Evolutionary conservation across 2,888 invertebrate species (phyloP).

Genomic region (Erebia epiphron): DNA sequence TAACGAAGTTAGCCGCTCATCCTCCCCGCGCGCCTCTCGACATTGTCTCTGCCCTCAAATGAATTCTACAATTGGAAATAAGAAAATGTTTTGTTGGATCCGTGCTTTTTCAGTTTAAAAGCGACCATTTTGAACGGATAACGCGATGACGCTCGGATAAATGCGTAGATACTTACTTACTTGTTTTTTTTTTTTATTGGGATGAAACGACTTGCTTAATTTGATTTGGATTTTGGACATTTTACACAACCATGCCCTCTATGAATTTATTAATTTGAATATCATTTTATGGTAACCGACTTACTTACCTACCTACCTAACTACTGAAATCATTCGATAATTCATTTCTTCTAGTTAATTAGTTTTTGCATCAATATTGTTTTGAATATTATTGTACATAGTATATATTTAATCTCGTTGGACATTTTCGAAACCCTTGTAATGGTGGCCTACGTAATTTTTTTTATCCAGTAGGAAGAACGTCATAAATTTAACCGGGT

Average conservation of each 20-base stretch:
- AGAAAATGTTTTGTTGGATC: slow-evolving; percentile 83
- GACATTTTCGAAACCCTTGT: no score
- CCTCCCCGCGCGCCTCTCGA: slow-evolving; percentile 81
- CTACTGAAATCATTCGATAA: no score
- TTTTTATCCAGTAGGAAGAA: no score
- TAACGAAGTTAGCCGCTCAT: slow-evolving; percentile 88
- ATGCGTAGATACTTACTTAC: slow-evolving; percentile 43
- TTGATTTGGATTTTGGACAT: slow-evolving; percentile 51
- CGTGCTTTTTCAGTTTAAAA: slow-evolving; percentile 80
- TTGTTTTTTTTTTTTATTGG: slow-evolving; percentile 39
- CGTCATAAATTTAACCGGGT: no score
- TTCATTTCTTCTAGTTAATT: no score
- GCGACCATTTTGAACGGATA: slow-evolving; percentile 74
- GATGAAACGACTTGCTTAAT: slow-evolving; percentile 58
- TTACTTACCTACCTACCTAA: no score
- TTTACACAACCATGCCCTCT: slow-evolving; percentile 32
- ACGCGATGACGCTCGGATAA: slow-evolving; percentile 61
- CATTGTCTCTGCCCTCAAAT: slow-evolving; percentile 84
- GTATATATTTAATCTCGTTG: no score
- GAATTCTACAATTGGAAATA: slow-evolving; percentile 84
- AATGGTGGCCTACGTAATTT: no score
- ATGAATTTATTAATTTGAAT: slow-evolving; percentile 11
- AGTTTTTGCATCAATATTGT: no score
- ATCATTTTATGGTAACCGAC: neutral
- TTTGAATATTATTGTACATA: no score